Evolutionary conservation across 2,888 invertebrate genomes (phyloP), one percentile per base, ranked within the genome.

Genomic region (Ormyrus labotus): DNA sequence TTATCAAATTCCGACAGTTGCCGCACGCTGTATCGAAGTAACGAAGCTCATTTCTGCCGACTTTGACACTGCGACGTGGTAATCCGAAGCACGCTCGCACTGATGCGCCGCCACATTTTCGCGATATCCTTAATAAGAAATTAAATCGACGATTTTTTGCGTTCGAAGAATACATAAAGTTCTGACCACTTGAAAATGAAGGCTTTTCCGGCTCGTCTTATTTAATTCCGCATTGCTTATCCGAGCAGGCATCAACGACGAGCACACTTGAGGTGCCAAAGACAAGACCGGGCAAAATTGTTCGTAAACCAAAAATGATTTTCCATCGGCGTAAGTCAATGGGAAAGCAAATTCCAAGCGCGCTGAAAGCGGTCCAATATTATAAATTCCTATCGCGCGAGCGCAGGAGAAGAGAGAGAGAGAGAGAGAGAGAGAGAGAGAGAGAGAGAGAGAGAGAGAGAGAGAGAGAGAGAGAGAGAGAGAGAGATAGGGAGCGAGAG

Each of bases 351-450:
- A 81, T 81, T 81, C 81, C 81, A 10, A 10, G 71, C 70, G 57
- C 57, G 61, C 74, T 70, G 78, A 70, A 70, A 74, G 78, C 75
- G 78, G 67, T 71, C 78, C 74, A 69, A 79, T 82, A 82, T 82
- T 82, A 73, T 82, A 82, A 82, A 82, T 82, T 82, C 79, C 79
- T 77, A 79, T 77, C 69, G 78, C 55, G 67, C 76, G 63, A 55
- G 69, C 50, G 50, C 19, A 11, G 70, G 50, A 63, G 48, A 1
- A 13, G 19, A 13, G 73, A 55, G 10, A 57, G 0, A 34, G 50
- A 13, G 67, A 48, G 57, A 13, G 50, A 57, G 11, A 55, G 51
- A 34, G 58, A 47, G 19, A 61, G 9, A 48, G 45, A 55, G 51
- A 53, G 55, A 7, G 72, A 13, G 45, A 71, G 45, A n/a, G 50